Conservation (phyloP, 1,140 invertebrate species). For the Drosophila pseudoananassae region DNA sequence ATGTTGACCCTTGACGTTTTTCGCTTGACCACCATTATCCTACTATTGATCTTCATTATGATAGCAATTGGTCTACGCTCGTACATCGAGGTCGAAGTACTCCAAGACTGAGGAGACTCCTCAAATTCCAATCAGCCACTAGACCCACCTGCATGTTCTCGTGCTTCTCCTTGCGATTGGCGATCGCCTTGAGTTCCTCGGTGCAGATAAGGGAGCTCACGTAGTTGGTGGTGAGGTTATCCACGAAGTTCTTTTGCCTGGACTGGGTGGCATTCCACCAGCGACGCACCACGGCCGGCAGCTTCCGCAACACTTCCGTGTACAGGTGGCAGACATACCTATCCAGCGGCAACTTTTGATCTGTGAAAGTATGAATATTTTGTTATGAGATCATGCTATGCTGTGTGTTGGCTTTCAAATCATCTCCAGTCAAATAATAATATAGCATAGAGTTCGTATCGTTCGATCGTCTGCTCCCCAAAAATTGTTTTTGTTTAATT, state of each 20-base stretch:
- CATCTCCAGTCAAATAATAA: not conserved
- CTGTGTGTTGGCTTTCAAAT: slow-evolving; percentile 15
- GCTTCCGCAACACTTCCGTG: slow-evolving; percentile 86
- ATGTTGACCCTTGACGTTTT: slow-evolving; percentile 63
- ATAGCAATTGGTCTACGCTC: slow-evolving; percentile 43
- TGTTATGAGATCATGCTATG: slow-evolving; percentile 12
- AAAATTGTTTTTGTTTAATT: slow-evolving; percentile 16
- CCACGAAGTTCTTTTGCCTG: slow-evolving; percentile 88
- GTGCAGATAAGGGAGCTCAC: slow-evolving; percentile 89
- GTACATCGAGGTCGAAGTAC: not conserved
- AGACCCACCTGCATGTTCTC: slow-evolving; percentile 89
- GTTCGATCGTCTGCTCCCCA: slow-evolving; percentile 7
- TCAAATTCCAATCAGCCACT: not conserved
- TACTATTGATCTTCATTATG: slow-evolving; percentile 43
- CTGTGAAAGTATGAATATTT: slow-evolving; percentile 30
- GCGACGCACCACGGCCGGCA: slow-evolving; percentile 91
- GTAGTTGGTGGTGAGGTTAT: slow-evolving; percentile 90
- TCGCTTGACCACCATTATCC: slow-evolving; percentile 51
- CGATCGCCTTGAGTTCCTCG: slow-evolving; percentile 88
- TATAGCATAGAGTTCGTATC: not conserved
- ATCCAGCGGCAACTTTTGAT: slow-evolving; percentile 84
- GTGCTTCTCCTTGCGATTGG: slow-evolving; percentile 85
- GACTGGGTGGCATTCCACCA: slow-evolving; percentile 92
- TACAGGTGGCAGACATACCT: slow-evolving; percentile 89
- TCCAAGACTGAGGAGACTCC: not conserved